Evolutionary conservation across 2,113 vertebrate species (phyloP).

Genomic region (Peromyscus leucopus): DNA sequence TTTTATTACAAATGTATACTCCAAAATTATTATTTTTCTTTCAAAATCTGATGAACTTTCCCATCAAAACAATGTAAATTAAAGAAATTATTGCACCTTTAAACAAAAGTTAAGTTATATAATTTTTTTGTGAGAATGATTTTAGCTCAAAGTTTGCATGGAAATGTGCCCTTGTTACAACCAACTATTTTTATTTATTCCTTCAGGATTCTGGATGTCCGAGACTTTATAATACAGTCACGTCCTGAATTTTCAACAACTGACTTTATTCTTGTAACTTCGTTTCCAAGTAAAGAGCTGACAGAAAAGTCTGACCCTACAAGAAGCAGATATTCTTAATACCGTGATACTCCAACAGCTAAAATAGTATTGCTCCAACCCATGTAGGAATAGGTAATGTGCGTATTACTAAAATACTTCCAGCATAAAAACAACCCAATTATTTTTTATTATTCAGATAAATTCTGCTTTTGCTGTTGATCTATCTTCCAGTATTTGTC

Average conservation of each 20-base stretch:
- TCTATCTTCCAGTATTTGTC: constrained; percentile 78
- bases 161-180: neutral
- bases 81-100: constrained; percentile 30
- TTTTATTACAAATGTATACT: constrained; percentile 4
- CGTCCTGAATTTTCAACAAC: constrained; percentile 88
- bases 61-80: constrained; percentile 31
- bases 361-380: constrained; percentile 82
- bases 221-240: constrained; percentile 90
- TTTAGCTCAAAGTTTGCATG: constrained; percentile 15
- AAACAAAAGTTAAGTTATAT: constrained; percentile 35
- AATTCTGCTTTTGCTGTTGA: constrained; percentile 61
- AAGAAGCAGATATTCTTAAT: constrained; percentile 91
- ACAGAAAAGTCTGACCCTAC: constrained; percentile 90
- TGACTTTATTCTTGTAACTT: constrained; percentile 91
- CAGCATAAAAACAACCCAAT: constrained; percentile 34
- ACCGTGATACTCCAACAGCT: constrained; percentile 91
- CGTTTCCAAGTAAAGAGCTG: constrained; percentile 91
- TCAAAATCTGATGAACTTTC: constrained; percentile 30
- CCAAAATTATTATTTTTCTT: constrained; percentile 42
- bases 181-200: constrained; percentile 70
- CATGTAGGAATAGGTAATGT: constrained; percentile 43
- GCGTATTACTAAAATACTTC: constrained; percentile 61
- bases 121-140: constrained; percentile 23
- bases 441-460: constrained; percentile 63
- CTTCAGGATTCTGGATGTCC: constrained; percentile 89